Percentiles rank a stretch among this genome's conserved stretches.
Evolutionary conservation across 2,888 invertebrate species (phyloP).

Genomic region (Eupeodes latifasciatus): DNA sequence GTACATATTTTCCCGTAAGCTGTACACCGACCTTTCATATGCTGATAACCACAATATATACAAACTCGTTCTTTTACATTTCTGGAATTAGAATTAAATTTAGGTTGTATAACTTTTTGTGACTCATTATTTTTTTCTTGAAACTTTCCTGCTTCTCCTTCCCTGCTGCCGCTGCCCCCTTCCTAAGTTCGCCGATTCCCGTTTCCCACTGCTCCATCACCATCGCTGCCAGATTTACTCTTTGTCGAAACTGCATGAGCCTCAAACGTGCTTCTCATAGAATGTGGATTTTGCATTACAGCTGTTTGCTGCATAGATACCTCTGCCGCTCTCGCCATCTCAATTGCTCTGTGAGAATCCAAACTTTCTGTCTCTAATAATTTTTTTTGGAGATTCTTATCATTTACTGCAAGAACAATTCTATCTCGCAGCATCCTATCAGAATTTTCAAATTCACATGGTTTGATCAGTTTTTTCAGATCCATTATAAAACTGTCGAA

Average conservation of each 20-base stretch:
- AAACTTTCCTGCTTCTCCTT: constrained; percentile 11
- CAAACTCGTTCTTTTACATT: too few species aligned
- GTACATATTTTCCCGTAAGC: too few species aligned
- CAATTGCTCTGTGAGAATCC: constrained; percentile 37
- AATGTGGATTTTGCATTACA: constrained; percentile 13
- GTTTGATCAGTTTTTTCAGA: constrained; percentile 69
- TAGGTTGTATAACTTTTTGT: too few species aligned
- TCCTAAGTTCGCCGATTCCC: too few species aligned
- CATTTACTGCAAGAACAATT: constrained; percentile 65
- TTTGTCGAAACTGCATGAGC: too few species aligned
- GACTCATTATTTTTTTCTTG: neutral
- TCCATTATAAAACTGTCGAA: constrained; percentile 75
- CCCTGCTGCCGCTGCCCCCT: constrained; percentile 17
- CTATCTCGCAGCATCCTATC: constrained; percentile 66
- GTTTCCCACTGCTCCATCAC: too few species aligned
- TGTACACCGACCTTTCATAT: too few species aligned
- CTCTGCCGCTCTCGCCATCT: constrained; percentile 41
- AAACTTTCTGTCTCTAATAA: constrained; percentile 51
- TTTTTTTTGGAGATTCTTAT: constrained; percentile 58
- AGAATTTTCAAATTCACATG: constrained; percentile 61
- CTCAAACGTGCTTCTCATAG: too few species aligned
- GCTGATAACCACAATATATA: too few species aligned
- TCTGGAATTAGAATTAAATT: too few species aligned
- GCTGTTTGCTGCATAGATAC: constrained; percentile 29
- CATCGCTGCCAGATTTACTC: too few species aligned